Base-by-base conservation (phyloP, 2,797 vertebrate genomes). In the Dermochelys coriacea region DNA sequence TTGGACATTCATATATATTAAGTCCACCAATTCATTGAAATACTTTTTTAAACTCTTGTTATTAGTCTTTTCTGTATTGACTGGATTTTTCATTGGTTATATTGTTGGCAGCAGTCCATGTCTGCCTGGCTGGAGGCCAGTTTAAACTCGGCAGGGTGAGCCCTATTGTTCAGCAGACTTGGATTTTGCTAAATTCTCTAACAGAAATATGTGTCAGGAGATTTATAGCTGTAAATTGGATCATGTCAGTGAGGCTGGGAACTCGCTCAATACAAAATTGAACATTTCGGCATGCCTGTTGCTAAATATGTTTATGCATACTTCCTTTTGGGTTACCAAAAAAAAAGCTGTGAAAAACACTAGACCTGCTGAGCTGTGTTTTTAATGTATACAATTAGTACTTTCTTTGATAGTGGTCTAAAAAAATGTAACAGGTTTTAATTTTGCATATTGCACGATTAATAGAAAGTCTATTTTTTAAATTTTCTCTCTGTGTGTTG, bases 401-500 rank as follows among this genome's bases (percentile, higher is more conserved):
- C 74, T 89, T 92, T 79, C 86, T 95, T 93, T 87, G 85, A 87
- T 88, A 82, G 79, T 74, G n/a, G 61, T 92, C 94, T 55, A 12
- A 57, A 92, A 87, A 92, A 54, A 84, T 86, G 37, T 87, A 85
- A n/a, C 74, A 31, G 47, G 59, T 45, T 85, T 96, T 89, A 89
- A 57, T n/a, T 94, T 93, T 95, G 49, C 91, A 81, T 86, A 41
- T 92, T 94, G 88, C 83, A 37, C 91, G 94, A 85, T 92, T 98
- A 96, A 98, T 96, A 96, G 83, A 84, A 93, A 95, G 88, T 95
- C 90, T 97, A 8, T 96, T 97, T 96, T 96, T 93, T 95, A 81
- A 12, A 79, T 97, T 97, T 95, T 93, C 84, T 89, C 94, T 95
- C 85, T 97, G 61, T 98, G 93, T 98, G 89, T 97, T 98, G 52